Conservation (phyloP, 1,140 invertebrate species). For the Amyelois transitella region DNA sequence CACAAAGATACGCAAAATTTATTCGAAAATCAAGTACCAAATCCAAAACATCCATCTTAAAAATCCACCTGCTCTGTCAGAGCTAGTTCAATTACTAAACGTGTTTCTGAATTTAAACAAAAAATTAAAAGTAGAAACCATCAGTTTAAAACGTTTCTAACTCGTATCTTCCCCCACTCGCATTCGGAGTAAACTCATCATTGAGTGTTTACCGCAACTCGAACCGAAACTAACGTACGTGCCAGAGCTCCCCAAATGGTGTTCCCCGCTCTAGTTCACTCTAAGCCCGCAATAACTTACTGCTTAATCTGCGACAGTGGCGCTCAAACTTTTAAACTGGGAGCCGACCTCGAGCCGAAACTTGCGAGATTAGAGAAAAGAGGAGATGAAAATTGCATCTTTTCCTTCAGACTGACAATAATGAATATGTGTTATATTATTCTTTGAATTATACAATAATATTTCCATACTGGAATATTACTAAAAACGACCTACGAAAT, state of each 20-base stretch:
- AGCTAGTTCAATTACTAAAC: too few relatives aligned
- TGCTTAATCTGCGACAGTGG: conserved; percentile 1
- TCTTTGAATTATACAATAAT: too few relatives aligned
- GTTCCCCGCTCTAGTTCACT: background rate
- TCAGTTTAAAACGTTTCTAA: background rate
- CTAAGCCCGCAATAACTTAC: background rate
- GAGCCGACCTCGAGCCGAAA: background rate
- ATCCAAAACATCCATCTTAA: too few relatives aligned
- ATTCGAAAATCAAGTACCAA: too few relatives aligned
- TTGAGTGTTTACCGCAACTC: background rate
- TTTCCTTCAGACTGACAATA: too few relatives aligned
- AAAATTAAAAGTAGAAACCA: background rate
- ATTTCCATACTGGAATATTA: too few relatives aligned
- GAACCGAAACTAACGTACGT: background rate
- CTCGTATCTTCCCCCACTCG: background rate
- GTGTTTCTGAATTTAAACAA: too few relatives aligned
- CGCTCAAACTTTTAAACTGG: conserved; percentile 1
- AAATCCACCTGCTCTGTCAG: too few relatives aligned
- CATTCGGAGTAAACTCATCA: background rate
- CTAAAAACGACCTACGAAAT: too few relatives aligned
- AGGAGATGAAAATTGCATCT: too few relatives aligned
- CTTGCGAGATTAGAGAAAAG: background rate
- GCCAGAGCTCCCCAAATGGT: background rate
- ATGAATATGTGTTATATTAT: too few relatives aligned
- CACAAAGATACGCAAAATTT: too few relatives aligned